A percentile compares a stretch with the other conserved stretches of the same genome.
phyloP scores from a whole-genome alignment of 2,888 invertebrate genomes.

The Myathropa florea region DNA sequence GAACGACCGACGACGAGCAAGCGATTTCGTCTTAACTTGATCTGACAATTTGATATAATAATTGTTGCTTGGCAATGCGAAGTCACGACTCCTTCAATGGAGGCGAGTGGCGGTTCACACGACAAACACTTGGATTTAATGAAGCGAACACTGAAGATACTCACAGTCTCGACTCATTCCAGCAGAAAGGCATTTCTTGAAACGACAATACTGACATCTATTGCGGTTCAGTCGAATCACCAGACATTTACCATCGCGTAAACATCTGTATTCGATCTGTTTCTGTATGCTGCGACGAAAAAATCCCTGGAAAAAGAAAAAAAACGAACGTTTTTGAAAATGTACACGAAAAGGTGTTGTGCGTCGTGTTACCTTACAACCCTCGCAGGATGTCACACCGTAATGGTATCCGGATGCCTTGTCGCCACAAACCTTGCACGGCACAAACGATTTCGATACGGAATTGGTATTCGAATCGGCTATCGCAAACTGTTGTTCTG shows the following conservation, averaged over 20 bases:
- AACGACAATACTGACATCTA: slow-evolving; percentile 97
- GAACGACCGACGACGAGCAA: slow-evolving; percentile 8
- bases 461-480: slow-evolving; percentile 91
- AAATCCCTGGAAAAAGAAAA: slow-evolving; percentile 89
- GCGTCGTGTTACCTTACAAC: slow-evolving; percentile 91
- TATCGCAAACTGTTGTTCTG: slow-evolving; percentile 87
- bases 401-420: slow-evolving; percentile 96
- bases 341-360: no score
- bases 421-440: slow-evolving; percentile 98
- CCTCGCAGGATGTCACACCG: slow-evolving; percentile 98
- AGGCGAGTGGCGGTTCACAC: slow-evolving; percentile 15
- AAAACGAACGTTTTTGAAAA: not conserved
- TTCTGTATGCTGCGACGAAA: slow-evolving; percentile 97
- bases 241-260: slow-evolving; percentile 95
- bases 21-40: slow-evolving; percentile 25
- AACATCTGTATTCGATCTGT: slow-evolving; percentile 97
- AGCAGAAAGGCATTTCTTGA: slow-evolving; percentile 97
- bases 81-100: slow-evolving; percentile 56
- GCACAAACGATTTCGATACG: slow-evolving; percentile 92
- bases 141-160: slow-evolving; percentile 81
- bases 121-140: not conserved
- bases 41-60: slow-evolving; percentile 49
- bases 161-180: slow-evolving; percentile 99
- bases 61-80: slow-evolving; percentile 33
- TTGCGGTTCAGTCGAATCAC: slow-evolving; percentile 96